Base-by-base conservation (phyloP, 2,888 invertebrate species). In the Monopis laevigella region DNA sequence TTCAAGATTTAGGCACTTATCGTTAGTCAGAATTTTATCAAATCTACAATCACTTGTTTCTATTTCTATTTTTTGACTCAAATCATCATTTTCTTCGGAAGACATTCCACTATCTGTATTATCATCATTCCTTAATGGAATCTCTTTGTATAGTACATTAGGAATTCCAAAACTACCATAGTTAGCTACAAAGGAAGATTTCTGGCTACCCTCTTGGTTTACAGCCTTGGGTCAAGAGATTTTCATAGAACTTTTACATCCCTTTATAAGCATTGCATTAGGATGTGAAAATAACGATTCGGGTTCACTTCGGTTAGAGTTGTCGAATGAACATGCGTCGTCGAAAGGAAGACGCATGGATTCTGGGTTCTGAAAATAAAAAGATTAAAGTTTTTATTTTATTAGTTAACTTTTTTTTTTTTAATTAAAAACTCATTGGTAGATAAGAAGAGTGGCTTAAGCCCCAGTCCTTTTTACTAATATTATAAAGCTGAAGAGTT, bases 171-270 rank as follows among this genome's bases (percentile, higher is more conserved):
- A 72, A 57, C 70, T 78, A 44, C 78, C 80, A 47, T 80, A 80
- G 21, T 56, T 57, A 34, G 51, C 54, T 26, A 60, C 55, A 44
- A 54, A 58, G 34, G 58, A 54, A 35, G 58, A 49, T 51, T 50
- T 58, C 48, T n/a, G n/a, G n/a, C n/a, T n/a, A n/a, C n/a, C n/a
- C n/a, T n/a, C n/a, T n/a, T n/a, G n/a, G n/a, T n/a, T n/a, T n/a
- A n/a, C n/a, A 50, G 74, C 74, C 67, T 67, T 74, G 48, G 68
- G 80, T 80, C 80, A 80, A 52, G 80, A 80, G 45, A 58, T 46
- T 50, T 68, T 72, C n/a, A 50, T 56, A 36, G 59, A 55, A 16
- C 45, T 55, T 14, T 67, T 58, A 46, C 46, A 66, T 48, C 65
- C 67, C 63, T 71, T 73, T 75, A 74, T 77, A 43, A 71, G 56